Percentiles rank a stretch among this genome's conserved stretches.
Conservation (phyloP, 2,797 vertebrate genomes). For the Lithobates sylvaticus region DNA sequence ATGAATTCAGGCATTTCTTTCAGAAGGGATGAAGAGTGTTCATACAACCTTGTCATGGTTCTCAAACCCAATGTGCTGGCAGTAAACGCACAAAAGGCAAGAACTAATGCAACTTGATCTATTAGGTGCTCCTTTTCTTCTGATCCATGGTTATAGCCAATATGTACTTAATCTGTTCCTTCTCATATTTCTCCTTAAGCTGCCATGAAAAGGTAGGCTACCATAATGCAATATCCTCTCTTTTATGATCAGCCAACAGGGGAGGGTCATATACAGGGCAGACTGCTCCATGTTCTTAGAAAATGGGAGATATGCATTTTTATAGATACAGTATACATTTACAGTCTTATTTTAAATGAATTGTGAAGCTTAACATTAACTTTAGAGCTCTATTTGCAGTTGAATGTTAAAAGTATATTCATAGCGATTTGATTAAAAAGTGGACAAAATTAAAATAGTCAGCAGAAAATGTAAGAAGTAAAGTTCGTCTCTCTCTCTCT, state of each 20-base stretch:
- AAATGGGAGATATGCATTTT: conserved; percentile 50
- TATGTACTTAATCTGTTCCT: conserved; percentile 44
- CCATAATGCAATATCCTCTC: conserved; percentile 44
- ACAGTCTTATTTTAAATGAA: conserved; percentile 43
- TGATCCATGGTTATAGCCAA: conserved; percentile 36
- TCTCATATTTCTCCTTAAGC: conserved; percentile 47
- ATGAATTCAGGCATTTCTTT: neutral
- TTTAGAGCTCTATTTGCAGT: conserved; percentile 34
- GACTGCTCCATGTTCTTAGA: conserved; percentile 40
- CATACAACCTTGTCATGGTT: neutral
- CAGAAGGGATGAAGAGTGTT: neutral
- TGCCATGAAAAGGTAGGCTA: conserved; percentile 45
- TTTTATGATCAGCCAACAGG: conserved; percentile 51
- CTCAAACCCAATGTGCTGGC: neutral
- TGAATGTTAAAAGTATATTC: conserved; percentile 38
- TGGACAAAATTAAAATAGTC: conserved; percentile 49
- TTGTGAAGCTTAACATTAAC: conserved; percentile 53
- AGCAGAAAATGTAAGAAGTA: conserved; percentile 50
- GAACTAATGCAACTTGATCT: conserved; percentile 25
- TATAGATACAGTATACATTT: conserved; percentile 58
- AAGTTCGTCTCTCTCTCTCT: conserved; percentile 26
- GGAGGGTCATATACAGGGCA: conserved; percentile 52
- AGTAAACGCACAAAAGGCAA: neutral
- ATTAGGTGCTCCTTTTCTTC: conserved; percentile 35
- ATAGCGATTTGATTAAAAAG: conserved; percentile 48